These are phyloP conservation scores for Tipula vernalis DNA, from an alignment of 2,888 invertebrate genomes.

Conservation along the genomic window DNA sequence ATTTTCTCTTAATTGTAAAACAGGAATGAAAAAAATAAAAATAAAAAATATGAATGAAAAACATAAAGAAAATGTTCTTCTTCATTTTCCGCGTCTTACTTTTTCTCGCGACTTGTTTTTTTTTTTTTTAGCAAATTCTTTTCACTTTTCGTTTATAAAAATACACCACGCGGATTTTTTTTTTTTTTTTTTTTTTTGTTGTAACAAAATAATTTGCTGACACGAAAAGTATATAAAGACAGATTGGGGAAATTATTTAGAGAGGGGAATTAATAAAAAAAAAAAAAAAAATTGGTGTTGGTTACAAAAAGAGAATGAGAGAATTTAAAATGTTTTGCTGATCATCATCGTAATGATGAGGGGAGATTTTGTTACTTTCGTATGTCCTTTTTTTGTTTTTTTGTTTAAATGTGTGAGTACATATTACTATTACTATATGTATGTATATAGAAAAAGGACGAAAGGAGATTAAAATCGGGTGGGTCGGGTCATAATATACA, in stretches of 20 bases:
- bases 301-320: background rate
- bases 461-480: background rate
- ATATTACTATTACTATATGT: background rate
- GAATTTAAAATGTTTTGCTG: background rate
- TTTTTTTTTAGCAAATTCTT: background rate
- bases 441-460: background rate
- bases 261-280: background rate
- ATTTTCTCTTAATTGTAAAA: background rate
- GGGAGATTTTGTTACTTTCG: background rate
- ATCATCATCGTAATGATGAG: background rate
- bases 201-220: background rate
- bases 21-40: background rate
- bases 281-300: no score
- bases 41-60: background rate
- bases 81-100: background rate
- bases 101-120: background rate
- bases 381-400: background rate
- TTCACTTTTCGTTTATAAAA: background rate
- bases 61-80: background rate
- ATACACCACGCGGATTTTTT: background rate
- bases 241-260: background rate
- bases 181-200: background rate
- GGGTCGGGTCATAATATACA: background rate
- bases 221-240: background rate
- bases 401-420: background rate